Base-by-base conservation (phyloP, 1,140 invertebrate species). In the Hypsibius dujardini region DNA sequence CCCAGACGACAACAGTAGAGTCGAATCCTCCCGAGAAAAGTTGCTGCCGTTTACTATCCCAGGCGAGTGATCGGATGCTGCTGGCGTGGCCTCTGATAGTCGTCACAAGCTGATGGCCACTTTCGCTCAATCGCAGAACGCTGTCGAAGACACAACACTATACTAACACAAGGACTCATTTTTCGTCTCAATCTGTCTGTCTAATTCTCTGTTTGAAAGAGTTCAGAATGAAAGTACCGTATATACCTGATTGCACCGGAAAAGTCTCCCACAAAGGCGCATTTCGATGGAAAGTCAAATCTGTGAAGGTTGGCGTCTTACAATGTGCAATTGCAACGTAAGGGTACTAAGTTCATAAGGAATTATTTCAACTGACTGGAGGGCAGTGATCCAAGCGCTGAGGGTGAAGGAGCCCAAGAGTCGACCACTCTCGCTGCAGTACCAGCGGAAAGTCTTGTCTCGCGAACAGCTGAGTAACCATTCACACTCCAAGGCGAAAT, bases 1-100 rank as follows among this genome's bases (percentile, higher is more conserved):
- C 95, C 95, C 95, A 98, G 12, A 96, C 91, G 77, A 97, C 94
- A 47, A 98, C 79, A 74, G 85, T 87, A 79, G 95, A 89, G 82
- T 98, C 95, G 81, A 89, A 93, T 74, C 92, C 92, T 2, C 93
- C 94, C 72, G 93, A 97, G 81, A 95, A 97, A 2, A 98, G 78
- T 69, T 93, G 81, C 75, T 93, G 88, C 67, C 87, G 86, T 60
- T 87, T 83, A 12, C 86, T 81, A 76, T 96, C 93, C 95, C 95
- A 98, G 28, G 88, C 87, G 69, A 98, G 81, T 70, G 89, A 87
- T 46, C 91, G 83, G 69, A 98, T 88, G 75, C 87, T 87, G 75
- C 90, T 81, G 83, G 74, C 60, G 50, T 98, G 94, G 69, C 92
- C 92, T 82, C 94, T 96, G 46, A 98, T 85, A 46, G 88, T 95